These are phyloP conservation scores for Mnemiopsis leidyi DNA, from an alignment of 37 sponge, comb jelly and placozoan species.

Conservation along the genomic window DNA sequence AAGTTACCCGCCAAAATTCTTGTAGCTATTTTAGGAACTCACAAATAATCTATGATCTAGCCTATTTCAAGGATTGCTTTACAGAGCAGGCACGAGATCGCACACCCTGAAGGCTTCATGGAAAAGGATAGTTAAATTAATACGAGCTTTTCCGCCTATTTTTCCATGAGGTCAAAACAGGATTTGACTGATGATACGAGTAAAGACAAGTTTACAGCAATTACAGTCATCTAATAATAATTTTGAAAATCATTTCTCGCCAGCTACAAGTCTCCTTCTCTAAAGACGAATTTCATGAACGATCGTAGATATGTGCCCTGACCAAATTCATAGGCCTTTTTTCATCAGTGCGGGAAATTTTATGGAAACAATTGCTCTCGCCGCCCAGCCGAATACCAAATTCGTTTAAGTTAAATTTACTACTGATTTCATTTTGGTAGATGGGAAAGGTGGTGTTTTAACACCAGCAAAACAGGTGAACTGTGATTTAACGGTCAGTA, in stretches of 20 bases:
- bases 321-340: too few relatives aligned
- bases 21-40: too few relatives aligned
- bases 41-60: too few relatives aligned
- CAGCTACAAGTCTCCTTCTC: not conserved
- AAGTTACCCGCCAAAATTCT: too few relatives aligned
- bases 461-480: too few relatives aligned
- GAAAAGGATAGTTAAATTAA: not conserved
- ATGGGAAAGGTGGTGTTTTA: not conserved
- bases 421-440: not conserved
- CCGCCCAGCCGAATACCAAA: too few relatives aligned
- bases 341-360: too few relatives aligned
- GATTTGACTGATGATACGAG: not conserved
- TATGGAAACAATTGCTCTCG: too few relatives aligned
- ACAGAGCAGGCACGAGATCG: not conserved
- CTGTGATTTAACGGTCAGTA: too few relatives aligned
- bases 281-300: not conserved
- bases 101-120: not conserved
- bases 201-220: not conserved
- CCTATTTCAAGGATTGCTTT: not conserved
- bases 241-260: not conserved
- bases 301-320: too few relatives aligned
- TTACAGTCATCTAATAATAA: not conserved
- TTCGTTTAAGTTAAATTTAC: too few relatives aligned
- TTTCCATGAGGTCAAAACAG: not conserved
- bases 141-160: not conserved